These are phyloP conservation scores for Sorex fumeus DNA, from an alignment of 2,113 vertebrate species.

Conservation along the genomic window DNA sequence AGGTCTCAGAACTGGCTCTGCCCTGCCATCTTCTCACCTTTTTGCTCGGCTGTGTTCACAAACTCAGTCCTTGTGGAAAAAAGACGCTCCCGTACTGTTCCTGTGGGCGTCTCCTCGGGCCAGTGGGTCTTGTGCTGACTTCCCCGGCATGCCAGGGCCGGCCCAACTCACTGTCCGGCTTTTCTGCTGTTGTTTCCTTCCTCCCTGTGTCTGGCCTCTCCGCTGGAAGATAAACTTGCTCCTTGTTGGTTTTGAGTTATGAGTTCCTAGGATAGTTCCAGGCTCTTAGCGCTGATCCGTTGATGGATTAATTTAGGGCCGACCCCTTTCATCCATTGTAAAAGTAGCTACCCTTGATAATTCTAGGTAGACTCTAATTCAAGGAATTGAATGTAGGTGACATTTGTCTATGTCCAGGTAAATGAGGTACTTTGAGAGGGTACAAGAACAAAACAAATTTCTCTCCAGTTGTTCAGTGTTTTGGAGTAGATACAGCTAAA, in stretches of 20 bases:
- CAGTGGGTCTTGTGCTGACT: background rate
- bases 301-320: background rate
- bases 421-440: background rate
- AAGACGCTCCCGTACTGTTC: too few species aligned
- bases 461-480: constrained; percentile 1
- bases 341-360: constrained; percentile 15
- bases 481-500: constrained; percentile 19
- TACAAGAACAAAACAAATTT: background rate
- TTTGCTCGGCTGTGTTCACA: background rate
- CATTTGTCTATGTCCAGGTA: background rate
- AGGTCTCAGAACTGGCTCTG: background rate
- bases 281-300: background rate
- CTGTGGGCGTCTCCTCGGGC: too few species aligned
- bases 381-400: background rate
- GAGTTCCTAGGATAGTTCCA: background rate
- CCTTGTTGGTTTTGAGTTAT: background rate
- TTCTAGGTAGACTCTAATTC: constrained; percentile 26
- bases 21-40: too few species aligned
- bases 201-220: background rate
- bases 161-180: background rate
- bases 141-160: background rate
- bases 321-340: background rate
- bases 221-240: background rate
- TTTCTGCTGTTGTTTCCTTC: background rate
- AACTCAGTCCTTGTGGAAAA: background rate